A percentile compares a stretch with the other conserved stretches of the same genome.
Conservation (phyloP, 2,888 invertebrate genomes). For the Xanthostigma xanthostigma region DNA sequence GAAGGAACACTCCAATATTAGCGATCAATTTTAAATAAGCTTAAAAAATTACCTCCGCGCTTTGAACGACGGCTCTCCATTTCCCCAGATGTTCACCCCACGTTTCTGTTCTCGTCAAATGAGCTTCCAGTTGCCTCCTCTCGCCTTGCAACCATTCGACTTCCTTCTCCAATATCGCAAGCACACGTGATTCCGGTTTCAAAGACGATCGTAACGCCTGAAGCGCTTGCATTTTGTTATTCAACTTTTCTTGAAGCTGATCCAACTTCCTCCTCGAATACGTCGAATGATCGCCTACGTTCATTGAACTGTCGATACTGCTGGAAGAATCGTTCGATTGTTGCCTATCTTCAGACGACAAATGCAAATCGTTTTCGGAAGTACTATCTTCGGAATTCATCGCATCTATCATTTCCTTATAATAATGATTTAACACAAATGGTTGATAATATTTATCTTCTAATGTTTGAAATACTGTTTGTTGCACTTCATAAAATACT, state of each 20-base stretch:
- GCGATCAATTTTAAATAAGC: too few species aligned
- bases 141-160: slow-evolving; percentile 71
- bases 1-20: too few species aligned
- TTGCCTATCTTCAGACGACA: slow-evolving; percentile 39
- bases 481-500: slow-evolving; percentile 78
- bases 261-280: slow-evolving; percentile 70
- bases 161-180: slow-evolving; percentile 66
- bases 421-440: slow-evolving; percentile 75
- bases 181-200: slow-evolving; percentile 69
- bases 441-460: slow-evolving; percentile 82
- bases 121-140: slow-evolving; percentile 66
- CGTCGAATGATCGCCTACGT: slow-evolving; percentile 69
- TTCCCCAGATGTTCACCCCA: slow-evolving; percentile 83
- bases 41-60: slow-evolving; percentile 47
- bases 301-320: slow-evolving; percentile 34
- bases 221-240: slow-evolving; percentile 71
- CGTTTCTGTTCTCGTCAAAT: slow-evolving; percentile 69
- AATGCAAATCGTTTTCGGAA: slow-evolving; percentile 26
- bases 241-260: slow-evolving; percentile 68
- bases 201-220: slow-evolving; percentile 69
- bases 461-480: slow-evolving; percentile 58
- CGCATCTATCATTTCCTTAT: slow-evolving; percentile 54
- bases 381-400: slow-evolving; percentile 42
- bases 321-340: slow-evolving; percentile 37
- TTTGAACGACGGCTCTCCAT: slow-evolving; percentile 76